These are phyloP conservation scores for Channa striata DNA, from an alignment of 2,797 vertebrate species.

Conservation along the genomic window DNA sequence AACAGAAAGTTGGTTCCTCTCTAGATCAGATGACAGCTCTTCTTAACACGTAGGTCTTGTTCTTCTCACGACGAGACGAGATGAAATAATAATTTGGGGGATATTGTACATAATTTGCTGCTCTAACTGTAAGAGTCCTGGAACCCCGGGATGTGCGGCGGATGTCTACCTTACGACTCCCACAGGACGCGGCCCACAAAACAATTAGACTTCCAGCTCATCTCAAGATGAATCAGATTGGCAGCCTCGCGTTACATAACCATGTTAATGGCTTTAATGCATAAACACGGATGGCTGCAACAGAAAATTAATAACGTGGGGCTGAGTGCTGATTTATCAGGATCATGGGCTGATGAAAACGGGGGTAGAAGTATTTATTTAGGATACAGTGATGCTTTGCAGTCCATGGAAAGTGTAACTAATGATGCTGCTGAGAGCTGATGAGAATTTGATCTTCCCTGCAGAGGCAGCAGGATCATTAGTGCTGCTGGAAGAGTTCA, in stretches of 20 bases:
- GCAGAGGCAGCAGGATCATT: constrained; percentile 7
- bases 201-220: constrained; percentile 8
- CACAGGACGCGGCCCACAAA: constrained; percentile 3
- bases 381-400: constrained; percentile 10
- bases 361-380: constrained; percentile 45
- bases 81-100: no score
- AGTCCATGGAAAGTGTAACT: constrained; percentile 31
- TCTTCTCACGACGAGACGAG: no score
- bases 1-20: no score
- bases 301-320: constrained; percentile 36
- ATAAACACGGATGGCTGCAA: constrained; percentile 26
- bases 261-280: constrained; percentile 24
- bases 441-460: constrained; percentile 36
- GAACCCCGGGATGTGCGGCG: no score
- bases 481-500: constrained; percentile 6
- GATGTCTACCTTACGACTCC: not conserved
- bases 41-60: no score
- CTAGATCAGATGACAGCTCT: no score
- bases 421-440: constrained; percentile 22
- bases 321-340: constrained; percentile 35
- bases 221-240: constrained; percentile 34
- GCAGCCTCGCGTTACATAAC: constrained; percentile 23
- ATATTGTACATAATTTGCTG: no score
- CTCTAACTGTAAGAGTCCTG: no score
- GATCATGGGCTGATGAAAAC: constrained; percentile 4